Conservation (phyloP, 2,888 invertebrate species). For the Poecilobothrus nobilitatus region DNA sequence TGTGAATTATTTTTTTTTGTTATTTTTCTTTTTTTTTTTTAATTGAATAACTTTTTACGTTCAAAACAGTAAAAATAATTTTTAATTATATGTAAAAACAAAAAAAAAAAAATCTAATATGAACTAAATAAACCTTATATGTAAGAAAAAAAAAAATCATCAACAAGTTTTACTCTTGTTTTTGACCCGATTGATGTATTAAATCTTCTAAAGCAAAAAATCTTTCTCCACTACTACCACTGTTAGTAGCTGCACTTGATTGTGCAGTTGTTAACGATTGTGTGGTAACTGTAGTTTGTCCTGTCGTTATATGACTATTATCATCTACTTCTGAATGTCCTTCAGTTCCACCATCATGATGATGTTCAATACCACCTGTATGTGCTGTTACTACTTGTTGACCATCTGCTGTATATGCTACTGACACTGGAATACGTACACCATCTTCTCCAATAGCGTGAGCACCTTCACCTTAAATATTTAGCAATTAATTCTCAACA, state of each 20-base stretch:
- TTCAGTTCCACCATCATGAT: conserved; percentile 25
- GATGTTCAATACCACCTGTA: conserved; percentile 34
- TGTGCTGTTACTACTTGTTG: conserved; percentile 35
- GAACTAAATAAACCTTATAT: conserved; percentile 1
- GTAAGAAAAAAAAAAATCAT: not conserved
- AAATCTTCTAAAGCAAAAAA: conserved; percentile 39
- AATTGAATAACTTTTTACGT: conserved; percentile 2
- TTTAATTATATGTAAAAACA: conserved; percentile 5
- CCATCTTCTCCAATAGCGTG: conserved; percentile 44
- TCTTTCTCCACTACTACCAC: conserved; percentile 24
- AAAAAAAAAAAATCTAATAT: conserved; percentile 1
- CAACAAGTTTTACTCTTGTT: not conserved
- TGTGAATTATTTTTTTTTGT: not conserved
- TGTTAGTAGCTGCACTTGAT: conserved; percentile 23
- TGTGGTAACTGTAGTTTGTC: conserved; percentile 24
- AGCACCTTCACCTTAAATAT: conserved; percentile 34
- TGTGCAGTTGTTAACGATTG: conserved; percentile 28
- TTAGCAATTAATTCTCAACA: not conserved
- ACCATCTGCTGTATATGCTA: conserved; percentile 41
- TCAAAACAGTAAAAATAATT: conserved; percentile 4
- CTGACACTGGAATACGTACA: conserved; percentile 44
- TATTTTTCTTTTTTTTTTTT: not conserved
- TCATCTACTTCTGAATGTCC: conserved; percentile 2
- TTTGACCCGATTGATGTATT: conserved; percentile 26
- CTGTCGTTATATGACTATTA: conserved; percentile 8